phyloP scores from a whole-genome alignment of 2,113 vertebrate genomes.

The Pteropus alecto region DNA sequence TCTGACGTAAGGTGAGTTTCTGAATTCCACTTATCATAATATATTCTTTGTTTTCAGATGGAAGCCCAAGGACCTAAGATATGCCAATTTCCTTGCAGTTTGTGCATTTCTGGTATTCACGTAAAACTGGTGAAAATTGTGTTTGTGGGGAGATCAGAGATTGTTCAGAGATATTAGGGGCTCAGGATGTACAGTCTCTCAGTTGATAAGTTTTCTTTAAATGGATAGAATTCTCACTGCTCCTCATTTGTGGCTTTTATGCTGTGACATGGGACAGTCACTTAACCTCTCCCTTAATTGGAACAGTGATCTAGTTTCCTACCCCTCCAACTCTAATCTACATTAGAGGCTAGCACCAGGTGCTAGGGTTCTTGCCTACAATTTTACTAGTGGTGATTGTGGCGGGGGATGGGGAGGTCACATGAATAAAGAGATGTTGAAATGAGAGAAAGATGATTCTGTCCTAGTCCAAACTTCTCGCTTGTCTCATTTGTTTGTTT shows the following conservation, averaged over 20 bases:
- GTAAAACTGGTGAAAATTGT: neutral
- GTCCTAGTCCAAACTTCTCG: too few relatives aligned
- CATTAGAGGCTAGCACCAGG: neutral
- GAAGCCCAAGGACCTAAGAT: neutral
- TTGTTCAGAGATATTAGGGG: neutral
- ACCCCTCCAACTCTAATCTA: neutral
- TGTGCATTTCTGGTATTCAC: neutral
- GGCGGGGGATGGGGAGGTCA: neutral
- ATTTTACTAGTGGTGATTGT: neutral
- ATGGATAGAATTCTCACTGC: too few relatives aligned
- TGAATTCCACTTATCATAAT: neutral
- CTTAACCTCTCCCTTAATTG: neutral
- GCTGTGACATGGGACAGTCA: neutral
- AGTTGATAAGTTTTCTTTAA: neutral
- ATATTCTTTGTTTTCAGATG: neutral
- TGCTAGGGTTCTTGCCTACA: neutral
- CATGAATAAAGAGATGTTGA: neutral
- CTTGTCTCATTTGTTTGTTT: too few relatives aligned
- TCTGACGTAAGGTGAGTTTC: neutral
- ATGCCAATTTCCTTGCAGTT: neutral
- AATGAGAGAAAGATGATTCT: neutral
- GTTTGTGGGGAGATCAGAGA: neutral
- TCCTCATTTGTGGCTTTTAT: neutral
- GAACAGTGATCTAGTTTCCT: neutral
- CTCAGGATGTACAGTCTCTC: neutral